Conservation (phyloP, 1,140 invertebrate species). For the Heliconius melpomene region DNA sequence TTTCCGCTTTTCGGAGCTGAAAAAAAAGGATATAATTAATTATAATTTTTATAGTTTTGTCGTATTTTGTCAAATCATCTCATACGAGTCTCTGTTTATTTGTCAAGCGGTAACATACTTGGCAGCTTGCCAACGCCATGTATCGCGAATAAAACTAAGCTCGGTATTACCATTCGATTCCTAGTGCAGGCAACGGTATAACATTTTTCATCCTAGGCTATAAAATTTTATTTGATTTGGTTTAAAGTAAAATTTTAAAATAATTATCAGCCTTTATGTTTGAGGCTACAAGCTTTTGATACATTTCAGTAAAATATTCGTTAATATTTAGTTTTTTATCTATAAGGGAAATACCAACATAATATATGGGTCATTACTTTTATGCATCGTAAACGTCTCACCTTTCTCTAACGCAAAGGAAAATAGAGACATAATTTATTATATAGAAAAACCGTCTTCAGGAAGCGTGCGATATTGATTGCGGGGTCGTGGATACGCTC, state of each 20-base stretch:
- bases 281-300: too few relatives aligned
- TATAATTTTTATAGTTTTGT: not conserved
- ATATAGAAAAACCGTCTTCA: slow-evolving; percentile 36
- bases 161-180: slow-evolving; percentile 20
- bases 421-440: not conserved
- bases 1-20: not conserved
- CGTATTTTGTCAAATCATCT: not conserved
- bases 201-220: not conserved
- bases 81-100: slow-evolving; percentile 37
- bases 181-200: slow-evolving; percentile 7
- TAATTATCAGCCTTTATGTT: not conserved
- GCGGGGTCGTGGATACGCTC: slow-evolving; percentile 43
- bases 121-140: slow-evolving; percentile 44
- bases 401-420: not conserved
- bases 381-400: not conserved
- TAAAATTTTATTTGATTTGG: not conserved
- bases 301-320: too few relatives aligned
- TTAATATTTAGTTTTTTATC: not conserved
- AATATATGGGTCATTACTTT: not conserved
- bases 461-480: slow-evolving; percentile 55
- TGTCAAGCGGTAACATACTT: slow-evolving; percentile 41
- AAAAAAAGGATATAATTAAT: too few relatives aligned
- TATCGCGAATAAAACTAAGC: slow-evolving; percentile 32
- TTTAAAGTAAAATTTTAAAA: not conserved
- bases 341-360: not conserved